Conservation (phyloP, 1,140 invertebrate genomes). For the Drosophila subpulchrella region DNA sequence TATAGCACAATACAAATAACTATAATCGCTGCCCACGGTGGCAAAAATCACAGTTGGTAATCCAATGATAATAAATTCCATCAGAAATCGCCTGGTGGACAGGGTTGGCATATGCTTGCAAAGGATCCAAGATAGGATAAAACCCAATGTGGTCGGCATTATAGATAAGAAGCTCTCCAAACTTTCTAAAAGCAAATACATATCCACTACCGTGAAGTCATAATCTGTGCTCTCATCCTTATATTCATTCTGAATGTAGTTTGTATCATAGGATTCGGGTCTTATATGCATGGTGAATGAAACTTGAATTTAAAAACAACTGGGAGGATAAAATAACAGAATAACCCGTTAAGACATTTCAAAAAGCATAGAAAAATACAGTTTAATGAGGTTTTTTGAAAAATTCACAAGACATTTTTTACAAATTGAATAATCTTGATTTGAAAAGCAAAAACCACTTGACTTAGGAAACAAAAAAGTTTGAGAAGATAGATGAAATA, state of each 20-base stretch:
- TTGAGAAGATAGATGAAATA: no score
- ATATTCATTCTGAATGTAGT: neutral
- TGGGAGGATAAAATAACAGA: no score
- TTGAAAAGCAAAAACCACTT: no score
- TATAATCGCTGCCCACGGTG: conserved; percentile 24
- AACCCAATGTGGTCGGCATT: conserved; percentile 29
- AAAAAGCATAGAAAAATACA: no score
- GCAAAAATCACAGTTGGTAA: conserved; percentile 38
- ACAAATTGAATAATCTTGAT: no score
- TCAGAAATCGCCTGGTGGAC: conserved; percentile 31
- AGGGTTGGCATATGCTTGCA: conserved; percentile 12
- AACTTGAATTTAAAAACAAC: no score
- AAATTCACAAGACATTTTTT: no score
- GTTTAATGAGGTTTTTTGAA: no score
- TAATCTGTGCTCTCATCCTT: neutral
- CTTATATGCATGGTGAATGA: neutral
- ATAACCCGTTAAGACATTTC: no score
- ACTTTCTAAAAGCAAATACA: neutral
- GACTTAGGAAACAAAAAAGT: no score
- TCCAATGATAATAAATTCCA: conserved; percentile 48
- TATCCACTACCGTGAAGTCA: neutral
- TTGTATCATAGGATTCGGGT: neutral
- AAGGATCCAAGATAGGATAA: conserved; percentile 18
- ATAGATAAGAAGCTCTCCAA: conserved; percentile 18
- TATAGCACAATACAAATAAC: conserved; percentile 3